Evolutionary conservation across 1,140 invertebrate species (phyloP), one percentile per base, ranked within the genome.

Genomic region (Aleiodes sp.): DNA sequence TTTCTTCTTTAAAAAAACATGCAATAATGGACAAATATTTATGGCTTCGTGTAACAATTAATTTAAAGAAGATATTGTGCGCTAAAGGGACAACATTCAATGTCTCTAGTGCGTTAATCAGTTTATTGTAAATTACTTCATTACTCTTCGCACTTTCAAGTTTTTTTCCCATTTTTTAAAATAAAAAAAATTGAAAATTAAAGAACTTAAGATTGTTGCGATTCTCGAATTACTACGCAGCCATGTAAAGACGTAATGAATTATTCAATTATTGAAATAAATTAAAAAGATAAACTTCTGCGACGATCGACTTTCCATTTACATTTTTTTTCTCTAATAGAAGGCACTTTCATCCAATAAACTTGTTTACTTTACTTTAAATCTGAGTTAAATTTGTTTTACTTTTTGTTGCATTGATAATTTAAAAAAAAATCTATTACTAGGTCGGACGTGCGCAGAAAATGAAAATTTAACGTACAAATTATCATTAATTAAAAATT

Each of bases 401-500:
- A n/a, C n/a, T n/a, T n/a, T n/a, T n/a, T n/a, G n/a, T n/a, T n/a
- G n/a, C n/a, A n/a, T n/a, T n/a, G n/a, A n/a, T n/a, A n/a, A n/a
- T n/a, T n/a, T n/a, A n/a, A n/a, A n/a, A n/a, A n/a, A n/a, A n/a
- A n/a, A n/a, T n/a, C n/a, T n/a, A n/a, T n/a, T n/a, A 6, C 46
- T 21, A 46, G 41, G 41, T 46, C 46, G 10, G 4, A 24, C 19
- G 21, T 24, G 7, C 21, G 46, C 19, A 52, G 21, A 52, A 24
- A 52, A 52, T 9, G 26, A 16, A 52, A 43, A 3, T 16, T 16
- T 16, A 12, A 16, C 21, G 46, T 24, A 10, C 12, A 21, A 39
- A 62, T 62, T 31, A n/a, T 3, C 14, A 60, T 31, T 60, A 21
- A 43, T 43, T 43, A 43, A 43, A 68, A 71, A 57, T 56, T 33